Conservation (phyloP, 1,140 invertebrate species). For the Brachystomella parvula region DNA sequence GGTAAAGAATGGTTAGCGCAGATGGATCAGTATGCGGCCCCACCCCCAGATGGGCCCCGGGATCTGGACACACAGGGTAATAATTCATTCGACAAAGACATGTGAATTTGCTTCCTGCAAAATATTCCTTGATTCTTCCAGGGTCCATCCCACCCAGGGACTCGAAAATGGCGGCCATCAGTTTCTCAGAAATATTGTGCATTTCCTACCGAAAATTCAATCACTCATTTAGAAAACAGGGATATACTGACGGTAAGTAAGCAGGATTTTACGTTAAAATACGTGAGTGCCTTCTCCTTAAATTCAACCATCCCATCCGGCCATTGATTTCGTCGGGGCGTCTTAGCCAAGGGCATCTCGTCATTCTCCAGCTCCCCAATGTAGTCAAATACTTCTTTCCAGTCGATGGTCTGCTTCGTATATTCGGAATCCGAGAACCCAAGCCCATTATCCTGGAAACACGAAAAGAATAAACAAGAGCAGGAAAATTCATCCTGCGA, state of each 20-base stretch:
- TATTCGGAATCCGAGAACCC: conserved; percentile 25
- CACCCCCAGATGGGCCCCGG: conserved; percentile 21
- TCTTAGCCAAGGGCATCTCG: not conserved
- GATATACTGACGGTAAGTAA: not conserved
- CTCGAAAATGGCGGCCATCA: conserved; percentile 19
- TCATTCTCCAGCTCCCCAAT: not conserved
- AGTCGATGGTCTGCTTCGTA: conserved; percentile 30
- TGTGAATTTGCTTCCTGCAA: conserved; percentile 18
- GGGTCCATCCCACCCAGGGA: conserved; percentile 18
- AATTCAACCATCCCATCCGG: conserved; percentile 23
- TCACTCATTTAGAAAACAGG: not conserved
- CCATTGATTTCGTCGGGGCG: conserved; percentile 26
- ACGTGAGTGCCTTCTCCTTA: not conserved
- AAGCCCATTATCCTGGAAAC: conserved; percentile 18
- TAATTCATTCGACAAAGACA: conserved; percentile 22
- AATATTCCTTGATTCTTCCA: not conserved
- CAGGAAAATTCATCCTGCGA: not conserved
- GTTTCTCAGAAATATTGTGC: conserved; percentile 10
- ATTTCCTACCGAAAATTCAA: conserved; percentile 9
- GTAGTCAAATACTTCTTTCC: conserved; percentile 30
- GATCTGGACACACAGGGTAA: conserved; percentile 19
- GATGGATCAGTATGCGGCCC: conserved; percentile 27
- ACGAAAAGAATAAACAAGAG: not conserved
- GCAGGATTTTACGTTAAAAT: conserved; percentile 11
- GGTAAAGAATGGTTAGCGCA: conserved; percentile 3